These are phyloP conservation scores for Cheirogaleus medius DNA, from an alignment of 2,113 vertebrate species.

Conservation along the genomic window DNA sequence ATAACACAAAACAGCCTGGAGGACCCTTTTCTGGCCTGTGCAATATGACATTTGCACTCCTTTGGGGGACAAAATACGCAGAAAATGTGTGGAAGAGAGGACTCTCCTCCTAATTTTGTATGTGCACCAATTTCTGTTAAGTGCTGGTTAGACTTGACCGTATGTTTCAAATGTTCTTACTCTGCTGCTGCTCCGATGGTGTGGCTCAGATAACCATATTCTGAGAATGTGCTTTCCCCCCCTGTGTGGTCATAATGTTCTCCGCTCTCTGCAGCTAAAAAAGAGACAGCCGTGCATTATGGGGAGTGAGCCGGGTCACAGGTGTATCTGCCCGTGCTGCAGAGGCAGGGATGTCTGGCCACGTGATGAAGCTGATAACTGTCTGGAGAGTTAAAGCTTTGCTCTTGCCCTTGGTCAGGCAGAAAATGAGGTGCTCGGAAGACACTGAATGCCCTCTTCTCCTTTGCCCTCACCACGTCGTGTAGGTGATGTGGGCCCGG, in stretches of 20 bases:
- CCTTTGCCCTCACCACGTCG: neutral
- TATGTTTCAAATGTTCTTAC: neutral
- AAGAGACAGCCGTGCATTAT: slow-evolving; percentile 8
- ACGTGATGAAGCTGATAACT: neutral
- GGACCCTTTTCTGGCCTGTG: neutral
- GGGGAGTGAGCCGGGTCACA: neutral
- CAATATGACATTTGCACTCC: neutral
- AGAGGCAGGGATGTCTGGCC: neutral
- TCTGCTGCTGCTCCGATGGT: neutral
- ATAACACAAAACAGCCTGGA: neutral
- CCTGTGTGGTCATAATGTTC: neutral
- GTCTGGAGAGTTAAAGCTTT: neutral
- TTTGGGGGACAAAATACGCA: neutral
- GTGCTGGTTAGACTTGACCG: neutral
- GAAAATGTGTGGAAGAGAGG: neutral
- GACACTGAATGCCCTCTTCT: neutral
- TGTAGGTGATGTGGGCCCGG: neutral
- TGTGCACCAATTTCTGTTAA: neutral
- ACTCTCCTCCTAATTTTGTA: neutral
- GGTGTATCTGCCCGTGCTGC: neutral
- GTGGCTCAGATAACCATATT: neutral
- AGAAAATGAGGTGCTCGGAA: neutral
- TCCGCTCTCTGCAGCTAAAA: neutral
- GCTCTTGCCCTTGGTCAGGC: neutral
- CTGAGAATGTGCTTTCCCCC: neutral